Percentiles rank a stretch among this genome's conserved stretches.
phyloP scores from a whole-genome alignment of 2,797 vertebrate species.

The Sebastes vulpes region DNA sequence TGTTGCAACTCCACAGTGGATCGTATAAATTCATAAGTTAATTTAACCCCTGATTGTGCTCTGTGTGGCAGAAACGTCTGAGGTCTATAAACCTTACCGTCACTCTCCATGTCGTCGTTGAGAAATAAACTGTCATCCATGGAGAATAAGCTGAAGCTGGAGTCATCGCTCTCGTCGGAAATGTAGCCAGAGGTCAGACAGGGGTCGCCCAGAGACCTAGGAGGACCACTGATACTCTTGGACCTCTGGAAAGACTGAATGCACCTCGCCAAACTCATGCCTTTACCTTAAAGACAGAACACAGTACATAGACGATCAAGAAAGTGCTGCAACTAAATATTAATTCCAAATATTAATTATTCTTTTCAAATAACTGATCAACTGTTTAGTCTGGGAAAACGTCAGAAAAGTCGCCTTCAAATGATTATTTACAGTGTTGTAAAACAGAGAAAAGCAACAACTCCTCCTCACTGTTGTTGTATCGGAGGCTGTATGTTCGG shows the following conservation, averaged over 20 bases:
- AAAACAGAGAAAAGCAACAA: background rate
- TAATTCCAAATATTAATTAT: background rate
- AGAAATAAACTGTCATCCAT: slow-evolving; percentile 85
- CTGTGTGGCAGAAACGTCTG: background rate
- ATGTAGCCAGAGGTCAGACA: slow-evolving; percentile 85
- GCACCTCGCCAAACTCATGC: slow-evolving; percentile 87
- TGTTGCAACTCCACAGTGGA: background rate
- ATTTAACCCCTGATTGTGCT: background rate
- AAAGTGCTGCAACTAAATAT: background rate
- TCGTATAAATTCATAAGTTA: background rate
- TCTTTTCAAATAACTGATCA: background rate
- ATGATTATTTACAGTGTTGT: background rate
- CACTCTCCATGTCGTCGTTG: slow-evolving; percentile 91
- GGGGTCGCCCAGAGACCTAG: slow-evolving; percentile 69
- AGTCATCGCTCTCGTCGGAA: slow-evolving; percentile 89
- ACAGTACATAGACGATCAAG: background rate
- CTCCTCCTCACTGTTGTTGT: slow-evolving; percentile 84
- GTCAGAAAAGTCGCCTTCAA: background rate
- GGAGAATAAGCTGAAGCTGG: slow-evolving; percentile 77
- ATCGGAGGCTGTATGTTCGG: slow-evolving; percentile 67
- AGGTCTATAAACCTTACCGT: slow-evolving; percentile 82
- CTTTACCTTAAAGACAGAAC: slow-evolving; percentile 82
- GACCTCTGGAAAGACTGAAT: slow-evolving; percentile 87
- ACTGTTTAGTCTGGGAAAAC: background rate
- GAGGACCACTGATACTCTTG: slow-evolving; percentile 67